phyloP scores from a whole-genome alignment of 2,797 vertebrate species.

The Enteromius viviparus region DNA sequence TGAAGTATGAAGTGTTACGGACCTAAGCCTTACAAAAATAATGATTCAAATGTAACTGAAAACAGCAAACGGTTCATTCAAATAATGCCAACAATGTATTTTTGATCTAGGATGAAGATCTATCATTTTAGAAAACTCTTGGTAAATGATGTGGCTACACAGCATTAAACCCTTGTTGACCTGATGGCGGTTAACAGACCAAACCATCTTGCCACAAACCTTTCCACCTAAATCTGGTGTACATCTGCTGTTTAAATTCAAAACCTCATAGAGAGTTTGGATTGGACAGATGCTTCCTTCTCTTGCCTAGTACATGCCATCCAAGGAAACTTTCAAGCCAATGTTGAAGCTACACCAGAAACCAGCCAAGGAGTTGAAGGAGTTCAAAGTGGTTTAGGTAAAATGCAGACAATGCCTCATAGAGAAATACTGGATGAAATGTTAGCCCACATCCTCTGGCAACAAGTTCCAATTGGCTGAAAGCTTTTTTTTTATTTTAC shows the following conservation, averaged over 20 bases:
- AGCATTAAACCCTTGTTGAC: constrained; percentile 12
- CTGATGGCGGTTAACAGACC: background rate
- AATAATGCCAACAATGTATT: background rate
- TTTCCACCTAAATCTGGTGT: constrained; percentile 9
- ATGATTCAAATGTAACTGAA: background rate
- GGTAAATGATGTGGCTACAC: background rate
- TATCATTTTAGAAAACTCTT: background rate
- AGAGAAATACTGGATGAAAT: constrained; percentile 16
- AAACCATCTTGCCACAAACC: constrained; percentile 1
- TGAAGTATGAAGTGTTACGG: background rate
- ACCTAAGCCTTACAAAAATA: background rate
- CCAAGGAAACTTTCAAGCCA: background rate
- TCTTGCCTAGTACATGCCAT: constrained; percentile 12
- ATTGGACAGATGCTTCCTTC: constrained; percentile 5
- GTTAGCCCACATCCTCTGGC: constrained; percentile 36
- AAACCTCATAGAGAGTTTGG: constrained; percentile 11
- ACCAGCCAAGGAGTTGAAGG: background rate
- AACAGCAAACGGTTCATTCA: background rate
- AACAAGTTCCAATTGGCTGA: constrained; percentile 7
- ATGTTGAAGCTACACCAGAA: constrained; percentile 13
- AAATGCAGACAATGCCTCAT: background rate
- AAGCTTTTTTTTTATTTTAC: background rate
- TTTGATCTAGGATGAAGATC: background rate
- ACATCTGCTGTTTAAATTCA: constrained; percentile 4
- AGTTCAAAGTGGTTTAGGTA: constrained; percentile 27